Conservation (phyloP, 2,888 invertebrate genomes). For the Melanostoma mellinum region DNA sequence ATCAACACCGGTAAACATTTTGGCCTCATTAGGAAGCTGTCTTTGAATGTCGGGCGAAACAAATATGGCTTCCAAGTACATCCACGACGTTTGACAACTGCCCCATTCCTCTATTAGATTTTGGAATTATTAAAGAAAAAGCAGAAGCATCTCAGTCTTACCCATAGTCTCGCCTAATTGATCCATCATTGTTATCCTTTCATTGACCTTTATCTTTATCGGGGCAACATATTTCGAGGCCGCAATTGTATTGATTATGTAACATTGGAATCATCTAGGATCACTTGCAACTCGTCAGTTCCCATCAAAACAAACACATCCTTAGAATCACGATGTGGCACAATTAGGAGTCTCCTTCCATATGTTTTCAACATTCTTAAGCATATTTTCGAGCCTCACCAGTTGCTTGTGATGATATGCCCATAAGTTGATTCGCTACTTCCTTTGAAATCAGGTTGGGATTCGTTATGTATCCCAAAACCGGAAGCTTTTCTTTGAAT, state of each 20-base stretch:
- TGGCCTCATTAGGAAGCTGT: constrained; percentile 94
- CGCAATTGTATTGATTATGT: constrained; percentile 93
- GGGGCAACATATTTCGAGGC: constrained; percentile 94
- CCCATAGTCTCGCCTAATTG: constrained; percentile 91
- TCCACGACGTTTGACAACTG: constrained; percentile 95
- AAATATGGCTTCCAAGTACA: constrained; percentile 97
- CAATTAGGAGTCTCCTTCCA: constrained; percentile 91
- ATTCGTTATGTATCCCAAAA: constrained; percentile 91
- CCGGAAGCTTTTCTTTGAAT: constrained; percentile 91
- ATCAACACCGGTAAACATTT: constrained; percentile 92
- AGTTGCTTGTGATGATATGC: constrained; percentile 93
- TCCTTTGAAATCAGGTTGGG: constrained; percentile 82
- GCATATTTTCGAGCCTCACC: constrained; percentile 92
- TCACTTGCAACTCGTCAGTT: constrained; percentile 91
- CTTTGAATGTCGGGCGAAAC: constrained; percentile 96
- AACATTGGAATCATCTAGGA: constrained; percentile 93
- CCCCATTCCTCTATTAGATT: constrained; percentile 90
- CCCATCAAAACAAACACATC: constrained; percentile 93
- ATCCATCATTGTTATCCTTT: constrained; percentile 89
- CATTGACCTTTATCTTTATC: constrained; percentile 90
- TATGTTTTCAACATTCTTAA: constrained; percentile 92
- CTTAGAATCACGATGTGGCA: constrained; percentile 90
- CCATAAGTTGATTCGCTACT: constrained; percentile 87
- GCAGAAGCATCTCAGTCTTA: constrained; percentile 76
- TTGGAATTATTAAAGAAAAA: too few relatives aligned